These are phyloP conservation scores for Anarrhichthys ocellatus DNA, from an alignment of 2,113 vertebrate species.

Conservation along the genomic window DNA sequence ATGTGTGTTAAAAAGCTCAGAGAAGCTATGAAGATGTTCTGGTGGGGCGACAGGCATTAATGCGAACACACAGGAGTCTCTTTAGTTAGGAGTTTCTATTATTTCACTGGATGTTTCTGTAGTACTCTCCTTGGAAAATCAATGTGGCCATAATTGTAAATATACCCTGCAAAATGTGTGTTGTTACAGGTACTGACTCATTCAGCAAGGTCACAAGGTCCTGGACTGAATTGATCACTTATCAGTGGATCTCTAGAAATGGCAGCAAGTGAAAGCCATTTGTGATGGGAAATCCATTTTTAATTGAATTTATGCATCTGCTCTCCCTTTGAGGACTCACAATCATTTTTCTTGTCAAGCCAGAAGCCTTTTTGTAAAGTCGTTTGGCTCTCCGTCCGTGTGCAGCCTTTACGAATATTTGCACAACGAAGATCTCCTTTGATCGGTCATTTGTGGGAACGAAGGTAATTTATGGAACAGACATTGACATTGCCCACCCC, in stretches of 20 bases:
- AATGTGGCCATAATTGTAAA: constrained; percentile 25
- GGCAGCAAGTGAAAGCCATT: constrained; percentile 49
- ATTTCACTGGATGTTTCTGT: not conserved
- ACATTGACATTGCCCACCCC: constrained; percentile 22
- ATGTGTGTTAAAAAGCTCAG: constrained; percentile 41
- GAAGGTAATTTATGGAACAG: constrained; percentile 19
- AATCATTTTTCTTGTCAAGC: not conserved
- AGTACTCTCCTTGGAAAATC: constrained; percentile 5
- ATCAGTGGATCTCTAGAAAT: constrained; percentile 62
- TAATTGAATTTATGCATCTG: constrained; percentile 64
- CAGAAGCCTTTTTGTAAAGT: constrained; percentile 2
- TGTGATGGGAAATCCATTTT: constrained; percentile 75
- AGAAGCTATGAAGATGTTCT: constrained; percentile 27
- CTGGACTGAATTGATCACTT: constrained; percentile 56
- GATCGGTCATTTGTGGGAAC: not conserved
- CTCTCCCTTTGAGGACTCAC: constrained; percentile 13
- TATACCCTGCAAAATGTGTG: constrained; percentile 10
- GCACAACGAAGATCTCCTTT: constrained; percentile 4
- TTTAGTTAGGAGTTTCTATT: constrained; percentile 16
- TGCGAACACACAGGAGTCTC: constrained; percentile 26
- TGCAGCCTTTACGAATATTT: constrained; percentile 19
- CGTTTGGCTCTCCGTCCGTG: not conserved
- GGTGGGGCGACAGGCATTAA: constrained; percentile 20
- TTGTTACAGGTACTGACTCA: constrained; percentile 24
- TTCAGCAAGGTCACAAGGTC: constrained; percentile 58